Percentiles rank a stretch among this genome's conserved stretches.
Conservation (phyloP, 1,140 invertebrate species). For the Drosophila malerkotliana region DNA sequence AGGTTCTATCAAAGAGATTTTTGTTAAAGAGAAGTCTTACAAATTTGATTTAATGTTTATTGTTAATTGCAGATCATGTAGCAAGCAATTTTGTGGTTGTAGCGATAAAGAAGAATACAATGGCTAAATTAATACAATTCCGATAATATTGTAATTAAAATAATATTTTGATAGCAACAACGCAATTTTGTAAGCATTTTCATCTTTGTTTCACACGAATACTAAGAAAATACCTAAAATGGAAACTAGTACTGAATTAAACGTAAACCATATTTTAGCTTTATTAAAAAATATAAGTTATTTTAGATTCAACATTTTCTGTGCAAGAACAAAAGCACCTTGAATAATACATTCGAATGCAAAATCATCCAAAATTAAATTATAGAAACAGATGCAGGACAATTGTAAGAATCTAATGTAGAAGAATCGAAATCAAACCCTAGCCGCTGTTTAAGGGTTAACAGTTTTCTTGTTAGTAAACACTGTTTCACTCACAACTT, state of each 20-base stretch:
- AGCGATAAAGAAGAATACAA: constrained; percentile 20
- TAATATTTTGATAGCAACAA: constrained; percentile 70
- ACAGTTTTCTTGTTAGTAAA: too few relatives aligned
- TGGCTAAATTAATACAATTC: constrained; percentile 47
- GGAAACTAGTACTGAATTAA: constrained; percentile 64
- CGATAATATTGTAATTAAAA: constrained; percentile 65
- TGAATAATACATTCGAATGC: too few relatives aligned
- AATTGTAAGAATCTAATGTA: too few relatives aligned
- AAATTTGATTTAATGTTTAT: constrained; percentile 42
- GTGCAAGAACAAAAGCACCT: too few relatives aligned
- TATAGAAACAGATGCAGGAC: too few relatives aligned
- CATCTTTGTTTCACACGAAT: constrained; percentile 44
- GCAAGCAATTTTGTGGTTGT: constrained; percentile 27
- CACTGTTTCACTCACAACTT: too few relatives aligned
- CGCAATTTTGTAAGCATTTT: constrained; percentile 56
- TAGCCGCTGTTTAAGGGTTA: too few relatives aligned
- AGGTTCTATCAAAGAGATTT: constrained; percentile 12
- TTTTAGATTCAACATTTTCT: too few relatives aligned
- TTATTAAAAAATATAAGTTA: too few relatives aligned
- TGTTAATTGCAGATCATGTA: constrained; percentile 25
- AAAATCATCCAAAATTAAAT: too few relatives aligned
- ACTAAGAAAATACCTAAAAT: constrained; percentile 38
- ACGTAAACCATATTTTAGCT: constrained; percentile 31
- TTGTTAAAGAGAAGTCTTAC: constrained; percentile 12
- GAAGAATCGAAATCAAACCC: too few relatives aligned